Conservation (phyloP, 2,888 invertebrate genomes). For the Spicauda simplicius region DNA sequence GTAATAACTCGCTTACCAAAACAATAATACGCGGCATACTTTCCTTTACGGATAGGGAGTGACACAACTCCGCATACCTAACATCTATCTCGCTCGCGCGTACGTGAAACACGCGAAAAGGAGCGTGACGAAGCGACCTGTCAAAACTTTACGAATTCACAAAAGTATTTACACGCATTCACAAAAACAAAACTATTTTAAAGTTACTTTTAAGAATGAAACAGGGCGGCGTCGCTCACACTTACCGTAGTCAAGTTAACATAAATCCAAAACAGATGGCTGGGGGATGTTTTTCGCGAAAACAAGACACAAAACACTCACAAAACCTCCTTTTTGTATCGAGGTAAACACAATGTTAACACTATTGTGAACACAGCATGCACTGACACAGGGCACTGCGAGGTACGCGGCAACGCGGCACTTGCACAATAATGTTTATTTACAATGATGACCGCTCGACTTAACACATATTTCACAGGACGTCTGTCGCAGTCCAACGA, state of each 20-base stretch:
- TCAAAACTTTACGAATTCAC: slow-evolving; percentile 64
- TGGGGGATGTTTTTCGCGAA: slow-evolving; percentile 67
- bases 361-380: slow-evolving; percentile 63
- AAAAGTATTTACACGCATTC: slow-evolving; percentile 63
- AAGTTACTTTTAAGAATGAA: slow-evolving; percentile 29
- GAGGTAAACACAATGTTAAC: slow-evolving; percentile 57
- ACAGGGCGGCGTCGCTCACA: slow-evolving; percentile 35
- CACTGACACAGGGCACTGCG: slow-evolving; percentile 65
- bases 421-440: slow-evolving; percentile 69
- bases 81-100: slow-evolving; percentile 62
- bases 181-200: slow-evolving; percentile 50
- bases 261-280: slow-evolving; percentile 79
- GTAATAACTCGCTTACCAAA: slow-evolving; percentile 74
- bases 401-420: slow-evolving; percentile 56
- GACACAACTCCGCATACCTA: slow-evolving; percentile 59
- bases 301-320: slow-evolving; percentile 79
- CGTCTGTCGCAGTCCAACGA: slow-evolving; percentile 73
- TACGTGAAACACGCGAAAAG: slow-evolving; percentile 47
- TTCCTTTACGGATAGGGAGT: slow-evolving; percentile 66
- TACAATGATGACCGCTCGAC: slow-evolving; percentile 62
- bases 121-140: slow-evolving; percentile 61
- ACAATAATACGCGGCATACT: slow-evolving; percentile 78
- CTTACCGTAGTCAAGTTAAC: slow-evolving; percentile 78
- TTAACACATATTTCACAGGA: slow-evolving; percentile 64
- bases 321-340: slow-evolving; percentile 60